phyloP scores from a whole-genome alignment of 2,797 vertebrate species.

The Rhyacichthys aspro region DNA sequence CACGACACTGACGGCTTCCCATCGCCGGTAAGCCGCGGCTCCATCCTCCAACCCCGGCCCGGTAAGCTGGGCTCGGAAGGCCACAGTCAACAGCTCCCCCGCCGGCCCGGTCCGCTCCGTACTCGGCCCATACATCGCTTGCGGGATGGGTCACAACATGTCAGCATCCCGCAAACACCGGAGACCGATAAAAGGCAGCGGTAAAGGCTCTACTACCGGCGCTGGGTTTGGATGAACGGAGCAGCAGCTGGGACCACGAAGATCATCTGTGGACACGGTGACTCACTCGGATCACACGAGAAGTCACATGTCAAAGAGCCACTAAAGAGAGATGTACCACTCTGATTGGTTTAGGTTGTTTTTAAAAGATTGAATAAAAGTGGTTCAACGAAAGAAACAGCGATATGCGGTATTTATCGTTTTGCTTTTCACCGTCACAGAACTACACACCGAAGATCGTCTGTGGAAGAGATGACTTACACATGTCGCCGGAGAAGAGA shows the following conservation, averaged over 20 bases:
- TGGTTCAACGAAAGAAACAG: too few relatives aligned
- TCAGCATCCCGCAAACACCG: constrained; percentile 26
- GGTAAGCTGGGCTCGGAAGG: constrained; percentile 38
- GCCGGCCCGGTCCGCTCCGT: constrained; percentile 50
- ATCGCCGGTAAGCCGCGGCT: constrained; percentile 60
- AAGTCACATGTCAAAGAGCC: too few relatives aligned
- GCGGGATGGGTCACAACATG: constrained; percentile 44
- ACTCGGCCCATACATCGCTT: constrained; percentile 71
- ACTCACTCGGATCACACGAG: not conserved
- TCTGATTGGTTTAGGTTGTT: too few relatives aligned
- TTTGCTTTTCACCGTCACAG: too few relatives aligned
- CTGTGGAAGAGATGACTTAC: too few relatives aligned
- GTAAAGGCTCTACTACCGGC: not conserved
- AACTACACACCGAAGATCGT: too few relatives aligned
- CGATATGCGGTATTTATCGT: too few relatives aligned
- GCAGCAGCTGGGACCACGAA: constrained; percentile 22
- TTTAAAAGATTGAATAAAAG: too few relatives aligned
- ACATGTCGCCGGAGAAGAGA: too few relatives aligned
- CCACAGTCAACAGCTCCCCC: constrained; percentile 51
- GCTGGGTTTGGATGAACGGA: constrained; percentile 5
- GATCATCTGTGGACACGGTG: not conserved
- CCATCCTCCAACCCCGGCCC: constrained; percentile 71
- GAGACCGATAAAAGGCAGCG: not conserved
- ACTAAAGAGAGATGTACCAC: too few relatives aligned
- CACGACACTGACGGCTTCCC: constrained; percentile 57